A percentile compares a stretch with the other conserved stretches of the same genome.
Conservation (phyloP, 2,888 invertebrate species). For the Brachyptera putata region DNA sequence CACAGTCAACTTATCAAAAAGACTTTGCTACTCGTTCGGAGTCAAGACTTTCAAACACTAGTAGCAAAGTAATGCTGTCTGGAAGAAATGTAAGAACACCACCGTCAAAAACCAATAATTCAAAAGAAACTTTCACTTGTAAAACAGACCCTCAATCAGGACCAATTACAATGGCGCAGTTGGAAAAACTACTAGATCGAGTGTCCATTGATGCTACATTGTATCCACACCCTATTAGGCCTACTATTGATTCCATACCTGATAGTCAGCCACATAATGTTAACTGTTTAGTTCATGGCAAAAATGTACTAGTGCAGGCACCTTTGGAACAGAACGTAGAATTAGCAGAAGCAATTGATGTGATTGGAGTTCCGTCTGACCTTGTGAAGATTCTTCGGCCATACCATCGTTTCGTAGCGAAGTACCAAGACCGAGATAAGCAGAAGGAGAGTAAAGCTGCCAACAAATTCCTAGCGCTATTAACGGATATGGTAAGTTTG, state of each 20-base stretch:
- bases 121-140: background rate
- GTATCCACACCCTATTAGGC: background rate
- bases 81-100: background rate
- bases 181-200: background rate
- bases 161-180: slow-evolving; percentile 9
- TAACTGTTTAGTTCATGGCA: slow-evolving; percentile 11
- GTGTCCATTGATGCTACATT: background rate
- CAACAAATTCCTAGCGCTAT: background rate
- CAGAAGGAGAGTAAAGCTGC: background rate
- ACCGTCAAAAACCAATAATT: background rate
- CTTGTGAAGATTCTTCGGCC: slow-evolving; percentile 20
- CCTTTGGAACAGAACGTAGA: background rate
- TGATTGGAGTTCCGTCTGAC: slow-evolving; percentile 17
- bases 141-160: background rate
- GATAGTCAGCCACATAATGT: background rate
- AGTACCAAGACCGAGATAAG: background rate
- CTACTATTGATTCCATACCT: background rate
- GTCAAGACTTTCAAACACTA: background rate
- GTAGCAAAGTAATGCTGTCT: background rate
- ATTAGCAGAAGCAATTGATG: slow-evolving; percentile 18
- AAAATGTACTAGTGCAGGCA: too few species aligned
- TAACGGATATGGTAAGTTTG: slow-evolving; percentile 12
- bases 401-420: slow-evolving; percentile 10
- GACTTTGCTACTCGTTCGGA: slow-evolving; percentile 5
- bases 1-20: slow-evolving; percentile 17